Base-by-base conservation (phyloP, 2,797 vertebrate genomes). In the Lacerta viridis region DNA sequence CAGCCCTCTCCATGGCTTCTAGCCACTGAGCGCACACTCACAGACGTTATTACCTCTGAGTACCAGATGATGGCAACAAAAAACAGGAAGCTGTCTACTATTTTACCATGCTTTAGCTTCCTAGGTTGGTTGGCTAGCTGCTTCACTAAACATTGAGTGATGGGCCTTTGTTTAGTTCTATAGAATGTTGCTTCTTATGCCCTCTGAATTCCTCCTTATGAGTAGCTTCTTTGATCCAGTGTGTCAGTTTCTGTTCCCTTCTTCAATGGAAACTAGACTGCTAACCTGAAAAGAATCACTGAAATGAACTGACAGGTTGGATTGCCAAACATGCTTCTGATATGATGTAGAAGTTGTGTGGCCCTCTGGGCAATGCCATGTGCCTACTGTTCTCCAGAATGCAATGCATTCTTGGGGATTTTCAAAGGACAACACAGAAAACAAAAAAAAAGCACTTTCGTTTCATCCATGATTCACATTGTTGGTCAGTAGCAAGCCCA, bases 401-500 rank as follows among this genome's bases (percentile, higher is more conserved):
- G 0, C 27, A 71, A 41, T 33, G 69, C 7, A 0, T 55, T 66
- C 68, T 75, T 85, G 29, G 25, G 68, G 87, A 90, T 80, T 33
- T 64, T 84, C 87, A 76, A 90, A 91, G 88, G 76, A 90, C 89
- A 91, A 93, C 89, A 93, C 91, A 94, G 94, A 92, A 95, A 87
- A 87, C 95, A 78, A 83, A 88, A 85, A 95, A 74, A 88, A 95
- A 91, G 88, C 89, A 96, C 96, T 97, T 97, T 97, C 96, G 75
- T 97, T 95, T 69, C 76, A 87, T 83, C 36, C 0, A 9, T 97
- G 96, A 97, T 91, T 97, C 94, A 96, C 87, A 83, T 77, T 72
- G 72, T n/a, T 0, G 3, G 59, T 91, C 64, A 64, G 88, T 0
- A 2, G 91, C 84, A 79, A 87, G 83, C 81, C 91, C 90, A 89